Evolutionary conservation across 2,113 vertebrate species (phyloP).

Genomic region (Gallinago undulata): DNA sequence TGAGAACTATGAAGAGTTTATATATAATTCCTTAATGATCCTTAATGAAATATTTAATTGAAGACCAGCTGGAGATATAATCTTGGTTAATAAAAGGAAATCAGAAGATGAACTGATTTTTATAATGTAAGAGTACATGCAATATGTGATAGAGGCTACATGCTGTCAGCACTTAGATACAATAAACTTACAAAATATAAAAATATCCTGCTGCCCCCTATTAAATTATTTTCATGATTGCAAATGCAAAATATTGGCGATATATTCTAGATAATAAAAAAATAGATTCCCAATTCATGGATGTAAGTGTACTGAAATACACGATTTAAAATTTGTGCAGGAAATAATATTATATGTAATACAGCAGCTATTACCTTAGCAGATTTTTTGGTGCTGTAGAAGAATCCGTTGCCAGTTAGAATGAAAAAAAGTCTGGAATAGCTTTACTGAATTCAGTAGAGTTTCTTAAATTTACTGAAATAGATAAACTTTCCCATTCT

Average conservation of each 20-base stretch:
- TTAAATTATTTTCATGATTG: neutral
- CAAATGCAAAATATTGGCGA: neutral
- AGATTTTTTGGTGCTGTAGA: neutral
- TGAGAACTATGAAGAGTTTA: neutral
- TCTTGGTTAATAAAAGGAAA: constrained; percentile 2
- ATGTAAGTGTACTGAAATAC: neutral
- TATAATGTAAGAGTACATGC: neutral
- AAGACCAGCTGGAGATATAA: neutral
- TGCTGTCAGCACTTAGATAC: neutral
- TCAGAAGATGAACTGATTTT: neutral
- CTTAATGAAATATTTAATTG: constrained; percentile 23
- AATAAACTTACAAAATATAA: neutral
- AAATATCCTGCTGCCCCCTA: neutral
- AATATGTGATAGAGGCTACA: neutral
- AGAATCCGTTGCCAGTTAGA: neutral
- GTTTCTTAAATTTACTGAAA: neutral
- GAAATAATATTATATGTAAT: neutral
- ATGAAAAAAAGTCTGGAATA: neutral
- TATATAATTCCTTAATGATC: constrained; percentile 4
- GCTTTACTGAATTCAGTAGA: neutral
- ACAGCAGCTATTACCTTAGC: neutral
- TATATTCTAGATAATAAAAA: neutral
- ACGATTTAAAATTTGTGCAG: neutral
- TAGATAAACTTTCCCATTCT: neutral
- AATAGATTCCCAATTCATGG: neutral